Evolutionary conservation across 2,113 vertebrate species (phyloP), one percentile per base, ranked within the genome.

Genomic region (Lampris incognitus): DNA sequence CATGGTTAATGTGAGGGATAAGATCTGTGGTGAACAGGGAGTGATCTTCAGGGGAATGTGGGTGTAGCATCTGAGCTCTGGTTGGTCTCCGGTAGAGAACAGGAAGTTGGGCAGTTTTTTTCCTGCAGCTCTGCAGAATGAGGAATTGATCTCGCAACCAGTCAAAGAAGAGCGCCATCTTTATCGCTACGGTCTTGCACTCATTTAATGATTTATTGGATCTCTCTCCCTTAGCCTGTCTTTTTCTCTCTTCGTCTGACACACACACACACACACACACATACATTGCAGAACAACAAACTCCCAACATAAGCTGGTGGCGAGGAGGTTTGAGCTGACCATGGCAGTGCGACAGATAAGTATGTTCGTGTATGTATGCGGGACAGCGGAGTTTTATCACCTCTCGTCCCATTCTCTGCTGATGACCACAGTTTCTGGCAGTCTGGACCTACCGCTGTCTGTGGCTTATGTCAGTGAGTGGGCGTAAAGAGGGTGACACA

Each of bases 391-490:
- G 90, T 81, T 85, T 24, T 71, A 51, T 61, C 79, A 89, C 87
- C 88, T 71, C 67, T 44, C 76, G 78, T 77, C 73, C 78, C 73
- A 73, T 78, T 84, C 62, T 66, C 63, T 52, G 50, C 50, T 85
- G 89, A 92, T 88, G 70, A 79, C 79, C 81, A 78, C 55, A 76
- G 74, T 85, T 85, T 84, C 82, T 76, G 72, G 85, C 87, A 92
- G 78, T 74, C 71, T 85, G 38, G 66, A 61, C 68, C 44, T 1
- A 56, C 81, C 64, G 55, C 82, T 74, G 85, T 79, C 87, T 78
- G 74, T 64, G 78, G 78, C 87, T 84, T 89, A 89, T 91, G 85
- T 86, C 74, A 85, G 83, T 58, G 78, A 78, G 87, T 85, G 87
- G 87, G 90, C 61, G 64, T 87, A 87, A 83, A 81, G 65, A 84